Base-by-base conservation (phyloP, 2,797 vertebrate species). In the Tarsius wallacei region DNA sequence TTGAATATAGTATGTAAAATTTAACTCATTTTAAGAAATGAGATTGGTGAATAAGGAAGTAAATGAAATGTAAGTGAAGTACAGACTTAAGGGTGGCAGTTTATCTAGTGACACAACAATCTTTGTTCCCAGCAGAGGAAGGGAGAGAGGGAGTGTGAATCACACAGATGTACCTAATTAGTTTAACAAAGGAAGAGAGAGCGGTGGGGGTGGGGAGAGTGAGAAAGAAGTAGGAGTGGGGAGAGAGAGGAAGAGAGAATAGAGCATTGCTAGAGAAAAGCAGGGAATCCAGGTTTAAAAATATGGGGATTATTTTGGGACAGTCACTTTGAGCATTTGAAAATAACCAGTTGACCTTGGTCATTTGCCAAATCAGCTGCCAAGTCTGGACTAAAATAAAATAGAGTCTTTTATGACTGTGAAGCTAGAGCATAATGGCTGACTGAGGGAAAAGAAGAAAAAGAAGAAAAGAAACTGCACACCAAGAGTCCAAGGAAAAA, bases 301-400 rank as follows among this genome's bases (percentile, higher is more conserved):
- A 49, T 61, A 51, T 36, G 14, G 7, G 24, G 3, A 71, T 57
- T 70, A 57, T 36, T 90, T 71, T 68, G 36, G 19, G 19, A 71
- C 61, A 73, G 64, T 21, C 42, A 63, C 26, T 73, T 76, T 55
- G 53, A 89, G 4, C 78, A 55, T n/a, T 73, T 90, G 61, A 85
- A 84, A 64, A 89, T 77, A 73, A 86, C 55, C 10, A 15, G 53
- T 26, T 83, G 36, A 90, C 31, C 47, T 85, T 88, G 47, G 66
- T 59, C 36, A 70, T 89, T 80, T 91, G 78, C 61, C 57, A 92
- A 51, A 87, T 90, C 19, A 66, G n/a, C 28, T 64, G 19, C 36
- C 55, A 66, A 88, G 84, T 33, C 28, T 51, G 64, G 57, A 49
- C 64, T 31, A 59, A 77, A 92, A 51, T 86, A 22, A 95, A 86